These are phyloP conservation scores for Eupithecia inturbata DNA, from an alignment of 2,888 invertebrate species.

Conservation along the genomic window DNA sequence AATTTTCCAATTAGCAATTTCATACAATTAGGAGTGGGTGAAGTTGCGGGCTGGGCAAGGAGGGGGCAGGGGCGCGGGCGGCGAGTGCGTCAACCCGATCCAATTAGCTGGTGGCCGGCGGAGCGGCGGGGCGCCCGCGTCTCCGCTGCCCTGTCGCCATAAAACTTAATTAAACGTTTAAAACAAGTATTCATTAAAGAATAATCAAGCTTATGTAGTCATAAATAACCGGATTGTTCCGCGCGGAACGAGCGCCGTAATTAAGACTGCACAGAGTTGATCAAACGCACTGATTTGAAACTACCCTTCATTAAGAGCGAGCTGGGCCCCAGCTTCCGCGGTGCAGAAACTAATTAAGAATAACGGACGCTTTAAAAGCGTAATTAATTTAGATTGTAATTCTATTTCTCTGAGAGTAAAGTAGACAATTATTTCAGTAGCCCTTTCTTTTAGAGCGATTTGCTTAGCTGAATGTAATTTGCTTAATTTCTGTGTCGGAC, in stretches of 20 bases:
- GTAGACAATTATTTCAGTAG: constrained; percentile 84
- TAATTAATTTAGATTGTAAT: constrained; percentile 85
- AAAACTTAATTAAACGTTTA: constrained; percentile 86
- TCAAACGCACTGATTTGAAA: constrained; percentile 85
- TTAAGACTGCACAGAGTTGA: constrained; percentile 85
- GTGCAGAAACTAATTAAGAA: constrained; percentile 85
- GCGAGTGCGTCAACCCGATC: constrained; percentile 81
- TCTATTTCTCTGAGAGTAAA: constrained; percentile 83
- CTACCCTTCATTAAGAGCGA: constrained; percentile 84
- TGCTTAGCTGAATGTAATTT: constrained; percentile 80
- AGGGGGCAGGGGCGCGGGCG: constrained; percentile 57
- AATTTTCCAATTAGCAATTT: constrained; percentile 85
- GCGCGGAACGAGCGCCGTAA: constrained; percentile 83
- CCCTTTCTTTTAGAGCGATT: constrained; percentile 82
- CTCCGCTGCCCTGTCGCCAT: constrained; percentile 82
- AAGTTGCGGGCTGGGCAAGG: constrained; percentile 49
- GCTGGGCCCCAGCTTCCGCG: constrained; percentile 75
- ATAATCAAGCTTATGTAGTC: constrained; percentile 85
- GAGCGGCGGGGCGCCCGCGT: constrained; percentile 77
- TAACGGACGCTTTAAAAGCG: constrained; percentile 85
- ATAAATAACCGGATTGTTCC: constrained; percentile 85
- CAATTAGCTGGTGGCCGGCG: constrained; percentile 84
- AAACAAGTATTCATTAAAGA: constrained; percentile 86
- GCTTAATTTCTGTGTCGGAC: constrained; percentile 79
- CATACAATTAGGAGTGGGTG: constrained; percentile 81